A percentile compares a stretch with the other conserved stretches of the same genome.
Conservation (phyloP, 2,113 vertebrate genomes). For the Glaucomys volans region DNA sequence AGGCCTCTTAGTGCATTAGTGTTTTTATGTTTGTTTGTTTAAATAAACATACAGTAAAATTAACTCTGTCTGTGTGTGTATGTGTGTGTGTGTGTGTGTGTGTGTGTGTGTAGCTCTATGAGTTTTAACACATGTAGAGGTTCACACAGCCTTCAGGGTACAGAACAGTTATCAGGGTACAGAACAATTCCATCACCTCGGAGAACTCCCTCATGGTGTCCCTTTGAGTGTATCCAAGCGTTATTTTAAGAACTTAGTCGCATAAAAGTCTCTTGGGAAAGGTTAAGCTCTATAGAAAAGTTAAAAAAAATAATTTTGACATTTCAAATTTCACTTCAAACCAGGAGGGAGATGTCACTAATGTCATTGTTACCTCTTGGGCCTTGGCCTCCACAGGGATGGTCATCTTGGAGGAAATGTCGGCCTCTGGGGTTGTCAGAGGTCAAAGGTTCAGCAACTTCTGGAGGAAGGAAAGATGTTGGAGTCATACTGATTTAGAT, state of each 20-base stretch:
- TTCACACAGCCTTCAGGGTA: neutral
- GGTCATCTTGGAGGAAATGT: neutral
- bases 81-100: too few species aligned
- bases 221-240: neutral
- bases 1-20: neutral
- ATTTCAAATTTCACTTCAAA: constrained; percentile 13
- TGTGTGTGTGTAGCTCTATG: neutral
- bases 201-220: neutral
- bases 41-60: neutral
- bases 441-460: neutral
- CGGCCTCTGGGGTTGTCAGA: neutral
- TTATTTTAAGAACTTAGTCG: neutral
- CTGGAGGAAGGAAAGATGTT: neutral
- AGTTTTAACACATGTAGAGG: neutral
- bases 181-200: neutral
- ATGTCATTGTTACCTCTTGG: neutral
- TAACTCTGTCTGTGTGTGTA: neutral
- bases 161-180: neutral
- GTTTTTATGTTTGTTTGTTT: neutral
- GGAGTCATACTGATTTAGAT: neutral
- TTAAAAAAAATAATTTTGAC: neutral
- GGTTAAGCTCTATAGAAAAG: too few species aligned
- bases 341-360: neutral
- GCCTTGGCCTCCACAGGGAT: neutral
- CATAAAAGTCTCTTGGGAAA: neutral